Evolutionary conservation across 2,113 vertebrate genomes (phyloP).

Genomic region (Excalfactoria chinensis): DNA sequence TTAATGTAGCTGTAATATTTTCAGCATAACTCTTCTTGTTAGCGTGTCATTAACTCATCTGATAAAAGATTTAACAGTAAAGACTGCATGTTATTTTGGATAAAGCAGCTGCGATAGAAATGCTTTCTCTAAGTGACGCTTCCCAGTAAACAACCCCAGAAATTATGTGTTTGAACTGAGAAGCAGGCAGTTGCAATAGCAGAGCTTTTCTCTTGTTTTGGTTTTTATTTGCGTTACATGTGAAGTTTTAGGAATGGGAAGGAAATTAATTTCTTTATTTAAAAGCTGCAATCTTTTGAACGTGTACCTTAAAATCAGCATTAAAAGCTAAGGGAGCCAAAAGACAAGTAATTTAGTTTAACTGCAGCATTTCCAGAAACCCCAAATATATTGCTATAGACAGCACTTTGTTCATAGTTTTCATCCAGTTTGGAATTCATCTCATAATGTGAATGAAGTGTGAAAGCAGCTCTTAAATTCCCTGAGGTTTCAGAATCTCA

Average conservation of each 20-base stretch:
- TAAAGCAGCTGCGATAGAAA: constrained; percentile 16
- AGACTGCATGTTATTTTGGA: neutral
- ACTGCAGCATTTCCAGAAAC: constrained; percentile 66
- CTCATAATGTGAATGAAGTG: constrained; percentile 71
- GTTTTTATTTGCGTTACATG: neutral
- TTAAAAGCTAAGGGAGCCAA: constrained; percentile 46
- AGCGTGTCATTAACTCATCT: constrained; percentile 54
- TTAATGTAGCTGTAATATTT: constrained; percentile 58
- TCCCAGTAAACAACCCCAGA: constrained; percentile 29
- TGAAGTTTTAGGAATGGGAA: constrained; percentile 13
- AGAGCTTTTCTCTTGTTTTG: neutral
- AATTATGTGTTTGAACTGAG: constrained; percentile 13
- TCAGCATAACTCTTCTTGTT: constrained; percentile 44
- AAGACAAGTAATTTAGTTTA: constrained; percentile 49
- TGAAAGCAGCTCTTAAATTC: constrained; percentile 70
- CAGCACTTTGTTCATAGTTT: constrained; percentile 62
- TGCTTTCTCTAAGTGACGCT: constrained; percentile 1
- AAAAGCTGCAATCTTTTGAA: constrained; percentile 48
- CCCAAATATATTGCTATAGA: constrained; percentile 63
- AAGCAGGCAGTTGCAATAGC: constrained; percentile 4
- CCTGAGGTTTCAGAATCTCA: constrained; percentile 53
- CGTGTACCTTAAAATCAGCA: constrained; percentile 11
- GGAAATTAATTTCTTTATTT: constrained; percentile 48
- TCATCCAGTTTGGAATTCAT: constrained; percentile 65
- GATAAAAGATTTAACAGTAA: constrained; percentile 32